These are phyloP conservation scores for Drosophila willistoni DNA, from an alignment of 1,140 invertebrate species.

Conservation along the genomic window DNA sequence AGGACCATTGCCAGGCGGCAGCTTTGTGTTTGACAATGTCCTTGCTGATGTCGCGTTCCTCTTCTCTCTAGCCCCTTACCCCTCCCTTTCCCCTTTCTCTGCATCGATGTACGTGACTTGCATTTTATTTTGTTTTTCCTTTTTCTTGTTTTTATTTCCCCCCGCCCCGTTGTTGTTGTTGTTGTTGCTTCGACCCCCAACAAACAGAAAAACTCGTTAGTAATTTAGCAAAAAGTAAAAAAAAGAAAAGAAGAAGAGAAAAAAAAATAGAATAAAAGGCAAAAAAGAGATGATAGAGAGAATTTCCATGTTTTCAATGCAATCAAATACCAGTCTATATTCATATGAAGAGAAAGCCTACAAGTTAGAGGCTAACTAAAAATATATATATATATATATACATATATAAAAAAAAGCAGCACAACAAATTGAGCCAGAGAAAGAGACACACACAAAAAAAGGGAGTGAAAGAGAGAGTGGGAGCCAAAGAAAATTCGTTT, in stretches of 20 bases:
- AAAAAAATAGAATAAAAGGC: conserved; percentile 11
- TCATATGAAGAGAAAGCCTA: conserved; percentile 50
- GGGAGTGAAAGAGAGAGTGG: conserved; percentile 1
- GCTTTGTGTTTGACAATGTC: conserved; percentile 80
- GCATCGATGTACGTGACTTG: conserved; percentile 66
- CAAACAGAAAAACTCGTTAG: conserved; percentile 69
- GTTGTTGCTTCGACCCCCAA: conserved; percentile 19
- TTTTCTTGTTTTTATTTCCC: background rate
- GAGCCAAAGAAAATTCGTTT: conserved; percentile 18
- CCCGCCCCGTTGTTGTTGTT: background rate
- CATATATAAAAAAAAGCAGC: conserved; percentile 11
- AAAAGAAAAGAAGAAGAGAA: background rate
- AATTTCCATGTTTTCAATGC: conserved; percentile 61
- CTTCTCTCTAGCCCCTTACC: conserved; percentile 17
- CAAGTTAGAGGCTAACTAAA: conserved; percentile 47
- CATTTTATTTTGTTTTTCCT: conserved; percentile 64
- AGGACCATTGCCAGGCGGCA: conserved; percentile 20
- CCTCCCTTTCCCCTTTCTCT: conserved; percentile 4
- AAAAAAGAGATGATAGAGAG: conserved; percentile 7
- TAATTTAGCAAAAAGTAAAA: conserved; percentile 63
- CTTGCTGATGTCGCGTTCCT: conserved; percentile 68
- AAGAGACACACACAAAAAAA: background rate
- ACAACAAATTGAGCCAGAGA: conserved; percentile 4
- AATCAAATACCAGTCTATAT: conserved; percentile 74
- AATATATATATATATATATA: conserved; percentile 36